Percentiles rank a stretch among this genome's conserved stretches.
These are phyloP conservation scores for Sebastes fasciatus DNA, from an alignment of 2,113 vertebrate species.

Conservation along the genomic window DNA sequence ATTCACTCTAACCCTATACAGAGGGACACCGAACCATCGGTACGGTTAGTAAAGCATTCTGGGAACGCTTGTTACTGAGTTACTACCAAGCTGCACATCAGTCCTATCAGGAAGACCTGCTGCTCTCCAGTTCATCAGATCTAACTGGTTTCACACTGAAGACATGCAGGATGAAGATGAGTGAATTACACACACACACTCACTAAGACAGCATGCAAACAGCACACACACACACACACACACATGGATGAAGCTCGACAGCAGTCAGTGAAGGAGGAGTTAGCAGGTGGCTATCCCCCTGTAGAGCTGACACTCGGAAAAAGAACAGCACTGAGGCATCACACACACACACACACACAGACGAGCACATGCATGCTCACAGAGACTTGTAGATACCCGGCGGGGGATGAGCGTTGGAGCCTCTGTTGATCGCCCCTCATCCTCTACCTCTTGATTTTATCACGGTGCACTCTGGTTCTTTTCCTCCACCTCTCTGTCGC, in stretches of 20 bases:
- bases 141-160: too few species aligned
- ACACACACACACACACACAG: constrained; percentile 1
- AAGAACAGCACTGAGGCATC: constrained; percentile 29
- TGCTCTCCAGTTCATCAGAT: too few species aligned
- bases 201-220: neutral
- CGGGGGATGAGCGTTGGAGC: constrained; percentile 13
- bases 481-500: constrained; percentile 40
- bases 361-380: neutral
- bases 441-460: constrained; percentile 33
- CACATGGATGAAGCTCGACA: constrained; percentile 35
- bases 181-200: neutral
- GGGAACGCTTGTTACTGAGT: too few species aligned
- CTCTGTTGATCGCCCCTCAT: constrained; percentile 10
- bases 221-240: constrained; percentile 6
- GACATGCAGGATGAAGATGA: neutral
- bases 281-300: constrained; percentile 54
- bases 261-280: constrained; percentile 21
- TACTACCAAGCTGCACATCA: too few species aligned
- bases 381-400: constrained; percentile 6
- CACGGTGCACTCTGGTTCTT: neutral
- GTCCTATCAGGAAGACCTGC: too few species aligned
- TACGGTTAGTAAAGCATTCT: too few species aligned
- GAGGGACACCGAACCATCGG: too few species aligned
- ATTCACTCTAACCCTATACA: too few species aligned
- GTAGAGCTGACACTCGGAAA: constrained; percentile 60